Conservation (phyloP, 2,113 vertebrate species). For the Notothenia coriiceps region DNA sequence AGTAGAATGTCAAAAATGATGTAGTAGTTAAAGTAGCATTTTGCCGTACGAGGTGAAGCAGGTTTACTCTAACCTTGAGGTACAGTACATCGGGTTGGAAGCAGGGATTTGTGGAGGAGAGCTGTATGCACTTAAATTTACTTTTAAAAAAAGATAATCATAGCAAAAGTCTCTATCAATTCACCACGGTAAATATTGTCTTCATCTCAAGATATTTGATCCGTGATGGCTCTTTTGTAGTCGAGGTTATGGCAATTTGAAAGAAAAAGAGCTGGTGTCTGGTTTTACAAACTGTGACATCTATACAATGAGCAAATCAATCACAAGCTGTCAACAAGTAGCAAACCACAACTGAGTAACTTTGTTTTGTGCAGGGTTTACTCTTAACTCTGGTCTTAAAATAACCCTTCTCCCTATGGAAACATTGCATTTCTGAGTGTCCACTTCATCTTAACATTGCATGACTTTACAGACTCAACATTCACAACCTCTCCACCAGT, state of each 20-base stretch:
- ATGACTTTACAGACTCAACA: slow-evolving; percentile 18
- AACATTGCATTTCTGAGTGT: not conserved
- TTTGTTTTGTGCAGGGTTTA: not conserved
- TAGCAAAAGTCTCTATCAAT: not conserved
- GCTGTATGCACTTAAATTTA: no score
- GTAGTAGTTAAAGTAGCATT: not conserved
- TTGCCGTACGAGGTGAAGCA: no score
- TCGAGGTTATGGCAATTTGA: not conserved
- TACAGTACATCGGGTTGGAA: no score
- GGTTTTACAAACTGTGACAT: not conserved
- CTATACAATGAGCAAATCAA: slow-evolving; percentile 13
- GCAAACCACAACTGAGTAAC: not conserved
- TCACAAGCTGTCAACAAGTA: not conserved
- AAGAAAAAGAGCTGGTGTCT: not conserved
- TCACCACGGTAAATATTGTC: not conserved
- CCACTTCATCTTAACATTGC: slow-evolving; percentile 18
- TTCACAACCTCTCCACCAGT: slow-evolving; percentile 14
- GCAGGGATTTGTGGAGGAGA: no score
- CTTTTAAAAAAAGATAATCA: not conserved
- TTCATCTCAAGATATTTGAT: not conserved
- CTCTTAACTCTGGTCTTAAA: not conserved
- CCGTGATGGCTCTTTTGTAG: not conserved
- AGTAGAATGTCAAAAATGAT: not conserved
- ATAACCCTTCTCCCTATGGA: not conserved
- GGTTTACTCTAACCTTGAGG: no score